A percentile compares a stretch with the other conserved stretches of the same genome.
These are phyloP conservation scores for Stegodyphus dumicola DNA, from an alignment of 1,140 invertebrate genomes.

Conservation along the genomic window DNA sequence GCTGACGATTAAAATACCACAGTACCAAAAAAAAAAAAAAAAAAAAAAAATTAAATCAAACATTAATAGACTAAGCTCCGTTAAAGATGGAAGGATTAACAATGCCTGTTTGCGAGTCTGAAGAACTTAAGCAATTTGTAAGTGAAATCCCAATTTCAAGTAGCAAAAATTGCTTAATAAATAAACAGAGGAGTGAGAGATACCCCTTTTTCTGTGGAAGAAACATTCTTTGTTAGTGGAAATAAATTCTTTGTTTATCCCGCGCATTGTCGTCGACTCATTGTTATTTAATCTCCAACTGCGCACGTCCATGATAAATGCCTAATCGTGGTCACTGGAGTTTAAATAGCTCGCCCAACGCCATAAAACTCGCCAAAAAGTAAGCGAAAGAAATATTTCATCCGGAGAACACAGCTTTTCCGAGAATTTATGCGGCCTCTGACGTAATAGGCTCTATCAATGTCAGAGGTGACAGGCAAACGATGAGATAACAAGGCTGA, in stretches of 20 bases:
- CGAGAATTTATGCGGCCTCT: constrained; percentile 28
- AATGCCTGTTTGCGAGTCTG: no score
- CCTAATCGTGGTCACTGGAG: constrained; percentile 20
- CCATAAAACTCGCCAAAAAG: neutral
- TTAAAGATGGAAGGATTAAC: no score
- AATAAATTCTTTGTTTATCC: neutral
- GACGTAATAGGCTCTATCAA: constrained; percentile 55
- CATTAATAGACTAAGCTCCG: no score
- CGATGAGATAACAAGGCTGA: constrained; percentile 38
- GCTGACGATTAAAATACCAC: no score
- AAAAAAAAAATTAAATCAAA: no score
- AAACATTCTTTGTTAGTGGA: no score
- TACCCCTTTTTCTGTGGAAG: no score
- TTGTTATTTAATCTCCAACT: constrained; percentile 35
- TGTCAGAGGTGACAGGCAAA: constrained; percentile 35
- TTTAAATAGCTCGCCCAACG: neutral
- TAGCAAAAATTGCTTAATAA: no score
- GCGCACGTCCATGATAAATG: constrained; percentile 13
- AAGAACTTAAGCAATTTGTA: no score
- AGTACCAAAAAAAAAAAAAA: no score
- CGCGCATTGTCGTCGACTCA: constrained; percentile 6
- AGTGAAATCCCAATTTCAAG: no score
- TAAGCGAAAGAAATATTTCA: neutral
- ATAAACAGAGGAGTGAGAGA: no score
- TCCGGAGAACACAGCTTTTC: neutral